Conservation (phyloP, 2,888 invertebrate genomes). For the Temnothorax rugatulus region DNA sequence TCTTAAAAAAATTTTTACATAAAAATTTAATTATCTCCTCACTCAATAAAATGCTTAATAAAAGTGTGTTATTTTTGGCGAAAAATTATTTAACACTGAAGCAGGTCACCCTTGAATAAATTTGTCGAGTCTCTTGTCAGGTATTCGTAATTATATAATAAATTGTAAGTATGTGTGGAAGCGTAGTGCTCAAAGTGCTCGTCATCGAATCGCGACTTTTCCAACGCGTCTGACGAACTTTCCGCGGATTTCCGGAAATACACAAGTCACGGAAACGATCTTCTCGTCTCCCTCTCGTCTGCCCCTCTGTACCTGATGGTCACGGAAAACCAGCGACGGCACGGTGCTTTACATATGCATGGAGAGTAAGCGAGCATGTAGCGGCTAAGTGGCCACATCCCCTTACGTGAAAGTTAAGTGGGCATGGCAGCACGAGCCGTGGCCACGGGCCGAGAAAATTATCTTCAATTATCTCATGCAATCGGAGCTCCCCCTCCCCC, state of each 20-base stretch:
- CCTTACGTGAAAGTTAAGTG: slow-evolving; percentile 84
- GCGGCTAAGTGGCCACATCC: slow-evolving; percentile 81
- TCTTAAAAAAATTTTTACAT: neutral
- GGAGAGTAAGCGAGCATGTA: slow-evolving; percentile 82
- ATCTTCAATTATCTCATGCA: slow-evolving; percentile 82
- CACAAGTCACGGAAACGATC: slow-evolving; percentile 66
- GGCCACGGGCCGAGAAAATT: slow-evolving; percentile 80
- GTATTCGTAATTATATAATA: neutral
- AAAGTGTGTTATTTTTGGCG: neutral
- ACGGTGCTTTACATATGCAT: slow-evolving; percentile 77
- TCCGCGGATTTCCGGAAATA: slow-evolving; percentile 51
- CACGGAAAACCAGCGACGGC: slow-evolving; percentile 73
- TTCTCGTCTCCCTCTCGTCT: slow-evolving; percentile 55
- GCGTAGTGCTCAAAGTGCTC: neutral
- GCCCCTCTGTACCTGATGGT: slow-evolving; percentile 66
- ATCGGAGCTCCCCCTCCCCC: slow-evolving; percentile 62
- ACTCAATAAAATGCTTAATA: neutral
- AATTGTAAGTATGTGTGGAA: neutral
- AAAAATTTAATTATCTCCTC: neutral
- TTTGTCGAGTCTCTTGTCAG: neutral
- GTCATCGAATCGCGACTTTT: neutral
- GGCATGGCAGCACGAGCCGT: slow-evolving; percentile 81
- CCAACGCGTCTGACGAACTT: slow-evolving; percentile 3
- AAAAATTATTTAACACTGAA: neutral
- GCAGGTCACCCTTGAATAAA: neutral